Conservation (phyloP, 2,113 vertebrate species). For the Caloenas nicobarica region DNA sequence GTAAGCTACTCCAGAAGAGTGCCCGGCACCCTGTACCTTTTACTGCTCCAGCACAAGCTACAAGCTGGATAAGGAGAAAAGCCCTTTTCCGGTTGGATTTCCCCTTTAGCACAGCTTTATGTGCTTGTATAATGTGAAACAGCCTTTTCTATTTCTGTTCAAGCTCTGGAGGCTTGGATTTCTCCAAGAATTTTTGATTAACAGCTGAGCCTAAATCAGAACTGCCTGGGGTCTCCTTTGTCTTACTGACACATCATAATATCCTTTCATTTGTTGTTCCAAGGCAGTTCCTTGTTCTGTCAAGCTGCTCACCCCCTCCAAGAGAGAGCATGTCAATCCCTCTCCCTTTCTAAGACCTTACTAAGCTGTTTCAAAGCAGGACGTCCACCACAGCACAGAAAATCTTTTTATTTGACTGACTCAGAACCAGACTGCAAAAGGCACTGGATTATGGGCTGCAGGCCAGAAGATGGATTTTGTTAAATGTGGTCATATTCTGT, state of each 20-base stretch:
- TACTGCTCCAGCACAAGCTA: not conserved
- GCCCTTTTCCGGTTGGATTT: slow-evolving; percentile 29
- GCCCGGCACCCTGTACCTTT: not conserved
- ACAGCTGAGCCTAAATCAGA: slow-evolving; percentile 49
- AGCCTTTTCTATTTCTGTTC: slow-evolving; percentile 46
- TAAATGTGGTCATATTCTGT: not conserved
- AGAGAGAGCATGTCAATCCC: not conserved
- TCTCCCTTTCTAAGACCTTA: not conserved
- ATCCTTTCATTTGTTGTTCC: slow-evolving; percentile 20
- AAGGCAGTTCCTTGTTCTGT: not conserved
- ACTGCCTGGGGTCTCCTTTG: slow-evolving; percentile 48
- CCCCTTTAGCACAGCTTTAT: slow-evolving; percentile 36
- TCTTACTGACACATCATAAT: slow-evolving; percentile 25
- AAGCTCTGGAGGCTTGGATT: slow-evolving; percentile 45
- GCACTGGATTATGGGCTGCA: not conserved
- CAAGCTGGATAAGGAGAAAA: slow-evolving; percentile 30
- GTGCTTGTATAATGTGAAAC: slow-evolving; percentile 42
- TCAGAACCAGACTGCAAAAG: not conserved
- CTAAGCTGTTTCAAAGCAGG: not conserved
- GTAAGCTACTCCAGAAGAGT: not conserved
- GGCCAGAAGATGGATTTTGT: not conserved
- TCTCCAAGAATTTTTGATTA: slow-evolving; percentile 52
- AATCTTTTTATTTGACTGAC: not conserved
- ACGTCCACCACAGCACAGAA: not conserved
- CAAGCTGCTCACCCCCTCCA: not conserved